A percentile compares a stretch with the other conserved stretches of the same genome.
Evolutionary conservation across 2,113 vertebrate species (phyloP).

Genomic region (Macaca nemestrina): DNA sequence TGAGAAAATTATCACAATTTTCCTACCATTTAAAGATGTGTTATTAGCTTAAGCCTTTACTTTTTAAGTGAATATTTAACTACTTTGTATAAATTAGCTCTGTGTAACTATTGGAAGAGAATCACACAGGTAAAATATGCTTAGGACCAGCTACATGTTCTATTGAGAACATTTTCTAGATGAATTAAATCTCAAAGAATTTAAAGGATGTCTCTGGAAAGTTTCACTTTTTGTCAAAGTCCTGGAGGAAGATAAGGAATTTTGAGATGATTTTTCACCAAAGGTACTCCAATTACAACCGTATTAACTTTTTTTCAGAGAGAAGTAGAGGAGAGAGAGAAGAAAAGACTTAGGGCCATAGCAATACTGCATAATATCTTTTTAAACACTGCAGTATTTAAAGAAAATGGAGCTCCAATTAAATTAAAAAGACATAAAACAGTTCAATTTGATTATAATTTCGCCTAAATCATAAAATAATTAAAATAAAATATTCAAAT

Average conservation of each 20-base stretch:
- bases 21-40: background rate
- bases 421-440: background rate
- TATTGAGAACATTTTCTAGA: background rate
- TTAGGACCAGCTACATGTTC: background rate
- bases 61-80: background rate
- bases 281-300: background rate
- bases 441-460: background rate
- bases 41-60: background rate
- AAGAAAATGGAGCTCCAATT: background rate
- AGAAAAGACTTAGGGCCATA: background rate
- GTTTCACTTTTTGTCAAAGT: background rate
- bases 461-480: background rate
- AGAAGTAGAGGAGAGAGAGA: background rate
- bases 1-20: background rate
- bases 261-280: background rate
- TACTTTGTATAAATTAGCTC: background rate
- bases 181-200: background rate
- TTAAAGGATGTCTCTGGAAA: background rate
- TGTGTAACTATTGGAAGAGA: background rate
- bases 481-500: background rate
- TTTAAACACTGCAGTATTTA: background rate
- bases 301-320: background rate
- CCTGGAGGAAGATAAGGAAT: background rate
- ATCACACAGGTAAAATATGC: background rate
- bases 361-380: background rate